phyloP scores from a whole-genome alignment of 1,140 invertebrate genomes.

The Vanessa tameamea region DNA sequence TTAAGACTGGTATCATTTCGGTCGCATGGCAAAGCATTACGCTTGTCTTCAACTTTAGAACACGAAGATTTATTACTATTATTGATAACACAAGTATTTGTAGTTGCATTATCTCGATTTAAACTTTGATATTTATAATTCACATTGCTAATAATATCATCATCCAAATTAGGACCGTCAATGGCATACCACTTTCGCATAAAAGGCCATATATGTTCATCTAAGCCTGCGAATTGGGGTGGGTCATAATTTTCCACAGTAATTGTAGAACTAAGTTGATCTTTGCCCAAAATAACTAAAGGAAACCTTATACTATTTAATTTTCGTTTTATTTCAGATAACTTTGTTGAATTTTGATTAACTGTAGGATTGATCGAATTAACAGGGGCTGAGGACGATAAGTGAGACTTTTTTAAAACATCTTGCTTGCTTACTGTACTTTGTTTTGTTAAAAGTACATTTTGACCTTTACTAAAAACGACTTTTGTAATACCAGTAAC shows the following conservation, averaged over 20 bases:
- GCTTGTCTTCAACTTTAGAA: background rate
- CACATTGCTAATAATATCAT: background rate
- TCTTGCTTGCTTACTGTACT: background rate
- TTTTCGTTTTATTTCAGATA: slow-evolving; percentile 55
- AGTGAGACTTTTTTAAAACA: slow-evolving; percentile 40
- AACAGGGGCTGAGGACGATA: slow-evolving; percentile 44
- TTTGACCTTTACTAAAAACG: slow-evolving; percentile 48
- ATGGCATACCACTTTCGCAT: slow-evolving; percentile 56
- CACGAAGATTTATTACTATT: background rate
- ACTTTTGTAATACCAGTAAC: slow-evolving; percentile 55
- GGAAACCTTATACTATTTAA: slow-evolving; percentile 57
- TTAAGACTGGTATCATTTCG: background rate
- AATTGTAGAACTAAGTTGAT: slow-evolving; percentile 53
- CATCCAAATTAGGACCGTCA: background rate
- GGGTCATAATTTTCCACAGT: slow-evolving; percentile 47
- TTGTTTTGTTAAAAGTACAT: slow-evolving; percentile 22
- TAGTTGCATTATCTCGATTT: background rate
- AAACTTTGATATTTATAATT: background rate
- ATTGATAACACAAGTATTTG: background rate
- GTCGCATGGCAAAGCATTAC: background rate
- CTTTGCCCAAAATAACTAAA: slow-evolving; percentile 59
- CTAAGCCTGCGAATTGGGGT: slow-evolving; percentile 58
- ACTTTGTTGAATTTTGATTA: slow-evolving; percentile 32
- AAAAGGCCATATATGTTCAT: slow-evolving; percentile 65
- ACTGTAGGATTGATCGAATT: slow-evolving; percentile 45